These are phyloP conservation scores for Physocephala rufipes DNA, from an alignment of 2,888 invertebrate genomes.

Conservation along the genomic window DNA sequence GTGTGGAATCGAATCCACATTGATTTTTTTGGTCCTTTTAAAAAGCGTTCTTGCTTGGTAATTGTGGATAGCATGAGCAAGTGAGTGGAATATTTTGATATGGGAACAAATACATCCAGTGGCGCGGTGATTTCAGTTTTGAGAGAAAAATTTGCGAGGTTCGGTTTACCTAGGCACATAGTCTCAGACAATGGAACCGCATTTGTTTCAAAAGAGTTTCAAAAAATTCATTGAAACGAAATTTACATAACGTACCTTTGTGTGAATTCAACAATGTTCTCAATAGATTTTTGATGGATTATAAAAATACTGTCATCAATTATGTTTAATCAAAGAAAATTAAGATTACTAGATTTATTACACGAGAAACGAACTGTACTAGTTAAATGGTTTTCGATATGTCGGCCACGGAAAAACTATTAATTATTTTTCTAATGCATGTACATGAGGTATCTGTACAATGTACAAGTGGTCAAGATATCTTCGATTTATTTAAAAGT, in stretches of 20 bases:
- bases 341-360: no score
- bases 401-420: no score
- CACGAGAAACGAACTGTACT: no score
- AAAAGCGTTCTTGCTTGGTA: constrained; percentile 33
- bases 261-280: no score
- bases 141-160: constrained; percentile 45
- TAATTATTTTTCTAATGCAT: no score
- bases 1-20: constrained; percentile 30
- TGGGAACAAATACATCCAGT: constrained; percentile 42
- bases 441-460: no score
- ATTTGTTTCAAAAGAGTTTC: constrained; percentile 49
- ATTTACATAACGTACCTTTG: neutral
- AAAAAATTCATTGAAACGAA: neutral
- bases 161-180: constrained; percentile 48
- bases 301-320: no score
- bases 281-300: no score
- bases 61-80: constrained; percentile 46
- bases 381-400: no score
- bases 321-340: no score
- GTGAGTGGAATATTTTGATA: constrained; percentile 44
- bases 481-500: constrained; percentile 43
- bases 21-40: constrained; percentile 39
- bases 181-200: constrained; percentile 50
- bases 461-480: constrained; percentile 46
- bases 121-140: constrained; percentile 32